Evolutionary conservation across 2,113 vertebrate species (phyloP), one percentile per base, ranked within the genome.

Genomic region (Muscicapa adusta): DNA sequence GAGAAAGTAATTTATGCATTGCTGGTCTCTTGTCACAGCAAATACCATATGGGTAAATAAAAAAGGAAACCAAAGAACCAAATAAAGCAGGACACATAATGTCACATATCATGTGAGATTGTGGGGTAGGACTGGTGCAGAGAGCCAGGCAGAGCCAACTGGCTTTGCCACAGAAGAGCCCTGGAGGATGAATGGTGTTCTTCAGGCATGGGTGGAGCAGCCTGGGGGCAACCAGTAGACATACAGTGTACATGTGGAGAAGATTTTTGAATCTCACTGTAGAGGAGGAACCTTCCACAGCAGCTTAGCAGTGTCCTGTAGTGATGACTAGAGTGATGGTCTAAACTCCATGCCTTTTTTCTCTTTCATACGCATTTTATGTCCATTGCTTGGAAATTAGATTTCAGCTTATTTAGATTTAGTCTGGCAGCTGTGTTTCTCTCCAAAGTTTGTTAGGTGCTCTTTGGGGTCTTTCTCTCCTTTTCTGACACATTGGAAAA

Each of bases 171-270:
- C 0, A 1, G 38, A 29, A 67, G 14, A 67, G 15, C 8, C 26
- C 23, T 58, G 26, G 29, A 66, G 29, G 23, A 45, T 22, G 11
- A 70, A 11, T 23, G 8, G 47, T 17, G 16, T 6, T 42, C 6
- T 18, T 24, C 12, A n/a, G 25, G 4, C 25, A 36, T 4, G 23
- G 8, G 12, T 58, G 43, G 20, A 74, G 17, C 6, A 25, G 26
- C 36, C 50, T 38, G 7, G n/a, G 18, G 33, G 2, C 40, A 76
- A 7, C 12, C 5, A 7, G n/a, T 11, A 65, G 40, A 9, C 18
- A 17, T 29, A 5, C 7, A 6, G 5, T 23, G 5, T 28, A 4
- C 48, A 28, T 0, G 1, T 34, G 25, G 17, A 51, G 10, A 15
- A 9, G 18, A 58, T 17, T 34, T 82, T 48, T 67, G 23, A 43